Conservation (phyloP, 2,888 invertebrate genomes). For the Drosophila helvetica region DNA sequence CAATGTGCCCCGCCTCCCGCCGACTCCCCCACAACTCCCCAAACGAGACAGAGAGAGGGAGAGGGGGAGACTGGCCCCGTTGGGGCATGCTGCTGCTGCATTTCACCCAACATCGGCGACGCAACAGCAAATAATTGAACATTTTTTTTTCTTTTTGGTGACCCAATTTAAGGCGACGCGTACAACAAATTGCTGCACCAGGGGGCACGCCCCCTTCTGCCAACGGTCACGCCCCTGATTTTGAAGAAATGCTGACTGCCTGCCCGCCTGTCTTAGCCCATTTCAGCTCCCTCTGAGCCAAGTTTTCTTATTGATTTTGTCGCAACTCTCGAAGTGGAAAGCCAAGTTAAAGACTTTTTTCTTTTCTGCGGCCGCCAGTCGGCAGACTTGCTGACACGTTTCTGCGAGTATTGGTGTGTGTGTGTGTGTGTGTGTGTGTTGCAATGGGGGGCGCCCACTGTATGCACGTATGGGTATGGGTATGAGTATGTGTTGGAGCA, state of each 20-base stretch:
- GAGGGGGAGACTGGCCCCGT: conserved; percentile 8
- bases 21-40: not conserved
- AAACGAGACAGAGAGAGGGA: not conserved
- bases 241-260: conserved; percentile 14
- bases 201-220: conserved; percentile 24
- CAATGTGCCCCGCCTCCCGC: conserved; percentile 7
- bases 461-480: not conserved
- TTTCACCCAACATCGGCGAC: conserved; percentile 36
- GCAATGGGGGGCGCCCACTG: conserved; percentile 7
- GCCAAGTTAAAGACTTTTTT: conserved; percentile 18
- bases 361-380: conserved; percentile 1
- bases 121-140: conserved; percentile 64
- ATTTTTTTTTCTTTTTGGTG: conserved; percentile 56
- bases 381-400: conserved; percentile 46
- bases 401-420: no score
- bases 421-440: conserved; percentile 24
- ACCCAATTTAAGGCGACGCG: conserved; percentile 71
- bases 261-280: not conserved
- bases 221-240: conserved; percentile 35
- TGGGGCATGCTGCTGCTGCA: conserved; percentile 50
- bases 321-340: conserved; percentile 28
- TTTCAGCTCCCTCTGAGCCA: conserved; percentile 4
- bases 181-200: conserved; percentile 42
- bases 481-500: not conserved
- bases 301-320: conserved; percentile 50